Base-by-base conservation (phyloP, 2,113 vertebrate species). In the Ursus arctos region DNA sequence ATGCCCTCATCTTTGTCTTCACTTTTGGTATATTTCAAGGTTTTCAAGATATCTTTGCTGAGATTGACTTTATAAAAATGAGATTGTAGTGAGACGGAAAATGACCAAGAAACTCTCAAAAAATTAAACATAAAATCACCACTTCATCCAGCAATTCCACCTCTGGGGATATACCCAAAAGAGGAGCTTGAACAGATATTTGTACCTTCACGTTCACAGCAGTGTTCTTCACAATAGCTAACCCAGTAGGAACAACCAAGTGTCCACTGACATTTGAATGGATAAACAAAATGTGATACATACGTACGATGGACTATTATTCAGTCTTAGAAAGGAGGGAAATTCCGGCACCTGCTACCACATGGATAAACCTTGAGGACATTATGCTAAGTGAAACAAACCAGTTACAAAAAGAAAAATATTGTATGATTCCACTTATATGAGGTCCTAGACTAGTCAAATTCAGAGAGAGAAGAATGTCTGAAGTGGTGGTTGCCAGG, bases 11-110 rank as follows among this genome's bases (percentile, higher is more conserved):
- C 76, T 91, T 84, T 26, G 51, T 61, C 51, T 88, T 92, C 33
- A 79, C 26, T 81, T 92, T 43, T 33, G 26, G 55, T 61, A 40
- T 67, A 81, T 51, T 51, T 82, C 40, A 93, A 89, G 28, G 63
- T 69, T 86, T 88, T 91, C 61, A 61, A 88, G 26, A 80, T 89
- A 16, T 74, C 61, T 92, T 89, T 93, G 21, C 74, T 89, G 26
- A 81, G 26, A 76, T 2, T 65, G 33, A 63, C 74, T 74, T 90
- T 82, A 51, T 86, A 86, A 69, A 94, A 80, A 74, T 67, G 51
- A 82, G 47, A 72, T 55, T 80, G 9, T 61, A 31, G 18, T 51
- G 18, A 89, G n/a, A 74, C 80, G 19, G 77, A 80, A 65, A 88
- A 36, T 59, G 69, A 71, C 6, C 11, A 55, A 61, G 69, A 88